These are phyloP conservation scores for Lasioglossum baleicum DNA, from an alignment of 1,140 invertebrate species.

Conservation along the genomic window DNA sequence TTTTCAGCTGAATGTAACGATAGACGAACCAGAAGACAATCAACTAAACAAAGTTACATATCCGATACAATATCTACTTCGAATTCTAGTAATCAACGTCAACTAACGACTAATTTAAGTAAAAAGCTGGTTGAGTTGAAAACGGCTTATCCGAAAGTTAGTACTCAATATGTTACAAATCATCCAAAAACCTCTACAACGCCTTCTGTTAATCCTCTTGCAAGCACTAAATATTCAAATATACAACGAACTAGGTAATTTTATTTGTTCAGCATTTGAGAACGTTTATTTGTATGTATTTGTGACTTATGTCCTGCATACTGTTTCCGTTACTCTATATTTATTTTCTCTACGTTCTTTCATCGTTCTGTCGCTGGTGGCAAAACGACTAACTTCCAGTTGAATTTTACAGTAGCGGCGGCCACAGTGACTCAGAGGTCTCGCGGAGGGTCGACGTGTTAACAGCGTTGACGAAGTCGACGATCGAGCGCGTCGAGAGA, in stretches of 20 bases:
- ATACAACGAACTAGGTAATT: constrained; percentile 50
- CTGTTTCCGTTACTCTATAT: background rate
- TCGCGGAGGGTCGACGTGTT: constrained; percentile 83
- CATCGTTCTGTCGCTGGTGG: background rate
- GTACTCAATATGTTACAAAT: constrained; percentile 35
- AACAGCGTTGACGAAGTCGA: constrained; percentile 84
- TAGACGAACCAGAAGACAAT: constrained; percentile 56
- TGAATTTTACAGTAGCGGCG: constrained; percentile 41
- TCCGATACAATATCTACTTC: constrained; percentile 48
- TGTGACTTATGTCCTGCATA: background rate
- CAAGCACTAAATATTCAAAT: constrained; percentile 40
- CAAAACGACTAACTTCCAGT: background rate
- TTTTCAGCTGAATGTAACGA: constrained; percentile 54
- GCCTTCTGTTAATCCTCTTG: constrained; percentile 30
- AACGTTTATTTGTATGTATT: constrained; percentile 7
- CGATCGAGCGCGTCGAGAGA: constrained; percentile 84
- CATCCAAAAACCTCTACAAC: constrained; percentile 43
- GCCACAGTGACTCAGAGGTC: constrained; percentile 74
- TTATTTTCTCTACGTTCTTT: constrained; percentile 1
- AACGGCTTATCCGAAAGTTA: constrained; percentile 17
- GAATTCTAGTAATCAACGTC: constrained; percentile 44
- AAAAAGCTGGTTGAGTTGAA: constrained; percentile 52
- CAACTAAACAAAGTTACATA: constrained; percentile 51
- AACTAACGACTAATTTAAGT: constrained; percentile 42
- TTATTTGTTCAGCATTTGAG: background rate